Evolutionary conservation across 1,140 invertebrate genomes (phyloP), one percentile per base, ranked within the genome.

Genomic region (Panagrolaimus sp.): DNA sequence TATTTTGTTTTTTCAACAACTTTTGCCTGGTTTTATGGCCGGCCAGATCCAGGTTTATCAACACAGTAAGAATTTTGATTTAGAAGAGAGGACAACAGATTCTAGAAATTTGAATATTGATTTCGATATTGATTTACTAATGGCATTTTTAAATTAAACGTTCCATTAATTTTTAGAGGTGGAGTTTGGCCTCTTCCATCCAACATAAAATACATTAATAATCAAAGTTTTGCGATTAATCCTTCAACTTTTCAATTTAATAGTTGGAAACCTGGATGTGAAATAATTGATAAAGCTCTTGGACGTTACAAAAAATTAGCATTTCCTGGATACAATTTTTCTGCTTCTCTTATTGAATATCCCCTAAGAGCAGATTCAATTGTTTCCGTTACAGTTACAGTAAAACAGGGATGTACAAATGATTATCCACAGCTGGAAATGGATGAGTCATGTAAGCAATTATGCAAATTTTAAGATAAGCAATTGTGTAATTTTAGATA

Each of bases 111-210:
- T 52, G 9, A 0, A 52, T 1, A 0, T 4, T 0, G 0, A n/a
- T n/a, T n/a, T n/a, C n/a, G n/a, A n/a, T n/a, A n/a, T n/a, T n/a
- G n/a, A n/a, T n/a, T n/a, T n/a, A n/a, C n/a, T n/a, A n/a, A n/a
- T n/a, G n/a, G n/a, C n/a, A n/a, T n/a, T n/a, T n/a, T n/a, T n/a
- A n/a, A n/a, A n/a, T n/a, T n/a, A n/a, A n/a, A n/a, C n/a, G n/a
- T n/a, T n/a, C n/a, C n/a, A n/a, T n/a, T n/a, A n/a, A 26, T 1
- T 17, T 58, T 58, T n/a, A 58, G 52, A 4, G 52, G 52, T 58
- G 52, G 52, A 21, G 52, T 58, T 26, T 58, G 52, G 52, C 52
- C 52, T 1, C 52, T 58, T 58, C 52, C 52, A 58, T 21, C 10
- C 10, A 58, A 1, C 5, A 26, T 26, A 12, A 58, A 21, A 6